Percentiles rank a stretch among this genome's conserved stretches.
These are phyloP conservation scores for Drosophila neonasuta DNA, from an alignment of 2,888 invertebrate genomes.

Conservation along the genomic window DNA sequence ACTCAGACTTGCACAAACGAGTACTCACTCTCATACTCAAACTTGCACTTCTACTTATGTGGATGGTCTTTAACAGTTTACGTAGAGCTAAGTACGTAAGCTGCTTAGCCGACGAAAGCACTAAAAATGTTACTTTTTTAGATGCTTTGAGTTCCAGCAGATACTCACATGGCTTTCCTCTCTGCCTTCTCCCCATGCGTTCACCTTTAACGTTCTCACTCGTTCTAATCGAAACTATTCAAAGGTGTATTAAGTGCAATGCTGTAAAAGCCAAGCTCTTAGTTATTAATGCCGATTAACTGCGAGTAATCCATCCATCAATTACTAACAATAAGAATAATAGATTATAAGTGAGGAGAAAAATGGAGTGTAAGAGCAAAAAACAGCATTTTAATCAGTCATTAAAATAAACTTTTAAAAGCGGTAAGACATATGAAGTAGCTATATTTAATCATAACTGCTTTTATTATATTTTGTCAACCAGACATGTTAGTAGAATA, in stretches of 20 bases:
- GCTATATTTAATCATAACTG: neutral
- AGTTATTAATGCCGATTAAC: conserved; percentile 8
- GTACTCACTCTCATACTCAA: neutral
- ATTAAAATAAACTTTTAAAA: too few species aligned
- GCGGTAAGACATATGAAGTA: too few species aligned
- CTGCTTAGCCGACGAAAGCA: conserved; percentile 35
- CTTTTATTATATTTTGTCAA: too few species aligned
- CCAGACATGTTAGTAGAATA: too few species aligned
- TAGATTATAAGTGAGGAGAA: neutral
- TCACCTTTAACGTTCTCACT: neutral
- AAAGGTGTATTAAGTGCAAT: conserved; percentile 2
- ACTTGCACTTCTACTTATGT: neutral
- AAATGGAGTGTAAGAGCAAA: neutral
- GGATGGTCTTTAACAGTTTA: conserved; percentile 25
- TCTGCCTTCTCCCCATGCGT: neutral
- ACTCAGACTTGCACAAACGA: neutral
- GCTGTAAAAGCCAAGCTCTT: conserved; percentile 1
- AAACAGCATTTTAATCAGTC: neutral
- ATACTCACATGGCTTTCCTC: neutral
- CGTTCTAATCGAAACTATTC: conserved; percentile 8
- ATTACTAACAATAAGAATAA: neutral
- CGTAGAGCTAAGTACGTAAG: conserved; percentile 37
- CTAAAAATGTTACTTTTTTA: conserved; percentile 18
- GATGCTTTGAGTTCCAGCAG: conserved; percentile 9
- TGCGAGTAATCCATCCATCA: neutral